Evolutionary conservation across 2,113 vertebrate species (phyloP).

Genomic region (Fulica atra): DNA sequence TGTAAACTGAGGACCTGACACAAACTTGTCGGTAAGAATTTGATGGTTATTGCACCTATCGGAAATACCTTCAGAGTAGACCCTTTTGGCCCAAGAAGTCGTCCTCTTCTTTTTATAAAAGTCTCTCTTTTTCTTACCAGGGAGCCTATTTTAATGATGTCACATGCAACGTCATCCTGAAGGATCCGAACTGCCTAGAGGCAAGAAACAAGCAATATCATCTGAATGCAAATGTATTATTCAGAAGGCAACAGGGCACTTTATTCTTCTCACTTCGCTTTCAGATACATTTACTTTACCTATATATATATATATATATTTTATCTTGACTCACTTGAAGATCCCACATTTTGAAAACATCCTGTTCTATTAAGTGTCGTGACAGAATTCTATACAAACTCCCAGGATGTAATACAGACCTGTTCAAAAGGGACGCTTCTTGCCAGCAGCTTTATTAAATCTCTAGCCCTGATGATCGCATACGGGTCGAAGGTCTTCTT

Average conservation of each 20-base stretch:
- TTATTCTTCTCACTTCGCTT: background rate
- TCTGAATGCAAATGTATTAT: background rate
- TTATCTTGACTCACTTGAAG: background rate
- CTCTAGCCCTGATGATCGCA: constrained; percentile 89
- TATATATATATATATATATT: background rate
- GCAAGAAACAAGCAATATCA: background rate
- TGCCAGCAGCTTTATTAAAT: constrained; percentile 93
- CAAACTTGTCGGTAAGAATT: background rate
- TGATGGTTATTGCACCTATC: background rate
- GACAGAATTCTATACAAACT: background rate
- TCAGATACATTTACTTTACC: background rate
- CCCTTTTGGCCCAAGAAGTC: constrained; percentile 95
- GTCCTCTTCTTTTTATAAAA: constrained; percentile 93
- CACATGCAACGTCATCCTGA: constrained; percentile 92
- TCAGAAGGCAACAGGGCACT: background rate
- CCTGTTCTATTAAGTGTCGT: background rate
- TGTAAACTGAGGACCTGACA: background rate
- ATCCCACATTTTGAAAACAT: rapidly evolving
- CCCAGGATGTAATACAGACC: constrained; percentile 69
- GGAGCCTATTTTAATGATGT: constrained; percentile 95
- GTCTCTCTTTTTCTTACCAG: constrained; percentile 92
- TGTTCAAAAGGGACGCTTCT: constrained; percentile 97
- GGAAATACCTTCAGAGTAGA: constrained; percentile 91
- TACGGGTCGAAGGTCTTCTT: constrained; percentile 97
- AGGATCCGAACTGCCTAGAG: constrained; percentile 91